Percentiles rank a stretch among this genome's conserved stretches.
These are phyloP conservation scores for Dendrocopos noguchii DNA, from an alignment of 2,113 vertebrate species.

Conservation along the genomic window DNA sequence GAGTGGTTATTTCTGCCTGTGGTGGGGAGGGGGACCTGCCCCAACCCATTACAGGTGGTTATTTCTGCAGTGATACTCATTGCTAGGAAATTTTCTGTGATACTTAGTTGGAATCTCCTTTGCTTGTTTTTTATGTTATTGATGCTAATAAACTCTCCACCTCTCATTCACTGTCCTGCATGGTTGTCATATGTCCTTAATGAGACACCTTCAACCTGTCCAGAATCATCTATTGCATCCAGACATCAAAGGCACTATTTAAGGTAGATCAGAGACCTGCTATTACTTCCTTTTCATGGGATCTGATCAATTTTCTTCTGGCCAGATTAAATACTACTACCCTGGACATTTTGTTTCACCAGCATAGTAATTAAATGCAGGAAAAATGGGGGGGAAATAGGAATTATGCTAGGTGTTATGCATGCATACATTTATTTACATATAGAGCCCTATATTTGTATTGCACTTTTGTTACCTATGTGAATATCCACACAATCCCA, in stretches of 20 bases:
- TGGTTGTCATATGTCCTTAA: background rate
- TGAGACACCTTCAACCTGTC: background rate
- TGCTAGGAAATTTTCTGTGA: background rate
- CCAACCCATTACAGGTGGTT: too few relatives aligned
- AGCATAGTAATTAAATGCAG: background rate
- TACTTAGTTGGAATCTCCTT: background rate
- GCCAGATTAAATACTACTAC: background rate
- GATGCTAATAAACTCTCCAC: background rate
- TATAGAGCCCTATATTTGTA: background rate
- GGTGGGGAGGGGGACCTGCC: too few relatives aligned
- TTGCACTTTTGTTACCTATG: background rate
- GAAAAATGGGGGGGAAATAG: background rate
- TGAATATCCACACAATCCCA: background rate
- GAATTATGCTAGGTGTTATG: background rate
- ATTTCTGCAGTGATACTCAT: background rate
- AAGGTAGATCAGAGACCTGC: background rate
- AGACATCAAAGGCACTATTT: background rate
- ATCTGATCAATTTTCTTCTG: background rate
- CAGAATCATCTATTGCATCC: background rate
- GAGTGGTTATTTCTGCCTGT: too few relatives aligned
- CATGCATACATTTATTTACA: too few relatives aligned
- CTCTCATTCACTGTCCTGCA: rapidly evolving
- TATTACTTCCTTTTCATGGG: background rate
- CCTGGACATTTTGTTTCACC: background rate
- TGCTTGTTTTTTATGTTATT: background rate